phyloP scores from a whole-genome alignment of 2,113 vertebrate species.

The Chloroceryle aenea region DNA sequence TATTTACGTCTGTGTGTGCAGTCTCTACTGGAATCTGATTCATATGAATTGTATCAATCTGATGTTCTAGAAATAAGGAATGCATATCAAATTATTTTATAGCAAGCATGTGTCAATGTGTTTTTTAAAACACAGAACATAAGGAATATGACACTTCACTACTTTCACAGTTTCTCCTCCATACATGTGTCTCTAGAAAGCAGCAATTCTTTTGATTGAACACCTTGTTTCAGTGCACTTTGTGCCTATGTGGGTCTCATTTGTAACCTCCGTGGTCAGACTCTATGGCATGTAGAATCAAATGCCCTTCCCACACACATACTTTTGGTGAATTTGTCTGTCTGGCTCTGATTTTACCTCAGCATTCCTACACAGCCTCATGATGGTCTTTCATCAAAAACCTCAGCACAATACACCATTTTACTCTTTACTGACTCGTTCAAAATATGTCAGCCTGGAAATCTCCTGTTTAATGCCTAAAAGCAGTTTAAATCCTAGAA shows the following conservation, averaged over 20 bases:
- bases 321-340: slow-evolving; percentile 5
- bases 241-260: fast-evolving
- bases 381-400: not conserved
- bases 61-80: not conserved
- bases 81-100: not conserved
- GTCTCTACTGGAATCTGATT: not conserved
- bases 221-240: not conserved
- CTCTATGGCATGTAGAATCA: not conserved
- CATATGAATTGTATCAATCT: not conserved
- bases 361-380: slow-evolving; percentile 24
- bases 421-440: not conserved
- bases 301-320: slow-evolving; percentile 8
- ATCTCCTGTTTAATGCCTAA: not conserved
- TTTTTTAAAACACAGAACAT: not conserved
- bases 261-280: not conserved
- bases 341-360: slow-evolving; percentile 48
- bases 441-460: not conserved
- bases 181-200: not conserved
- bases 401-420: not conserved
- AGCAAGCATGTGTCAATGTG: not conserved
- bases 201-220: not conserved
- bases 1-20: not conserved
- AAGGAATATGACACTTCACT: not conserved
- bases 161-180: not conserved
- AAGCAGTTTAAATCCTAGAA: not conserved